These are phyloP conservation scores for Macaca mulatta DNA, from an alignment of 2,113 vertebrate genomes.

Conservation along the genomic window DNA sequence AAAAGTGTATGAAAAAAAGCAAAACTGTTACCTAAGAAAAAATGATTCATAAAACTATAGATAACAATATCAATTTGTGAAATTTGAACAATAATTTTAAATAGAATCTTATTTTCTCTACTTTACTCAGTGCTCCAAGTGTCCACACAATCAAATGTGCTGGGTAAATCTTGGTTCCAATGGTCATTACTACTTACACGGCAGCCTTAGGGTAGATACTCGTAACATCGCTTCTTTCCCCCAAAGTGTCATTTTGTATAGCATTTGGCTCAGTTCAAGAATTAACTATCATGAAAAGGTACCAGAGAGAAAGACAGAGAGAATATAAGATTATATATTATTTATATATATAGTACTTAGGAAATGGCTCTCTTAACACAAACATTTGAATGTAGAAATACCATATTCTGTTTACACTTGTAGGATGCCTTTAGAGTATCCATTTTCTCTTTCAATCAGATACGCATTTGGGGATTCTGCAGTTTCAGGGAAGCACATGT, in stretches of 20 bases:
- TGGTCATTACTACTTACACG: not conserved
- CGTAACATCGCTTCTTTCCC: not conserved
- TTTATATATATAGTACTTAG: not conserved
- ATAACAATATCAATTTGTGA: not conserved
- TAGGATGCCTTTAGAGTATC: not conserved
- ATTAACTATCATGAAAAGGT: not conserved
- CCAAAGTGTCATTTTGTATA: not conserved
- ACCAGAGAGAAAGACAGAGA: not conserved
- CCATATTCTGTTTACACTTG: not conserved
- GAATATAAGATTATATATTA: not conserved
- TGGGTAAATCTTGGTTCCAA: not conserved
- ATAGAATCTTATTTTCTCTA: not conserved
- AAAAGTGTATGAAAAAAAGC: not conserved
- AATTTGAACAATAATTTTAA: not conserved
- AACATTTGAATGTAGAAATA: not conserved
- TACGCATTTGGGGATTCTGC: not conserved
- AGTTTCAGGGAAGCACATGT: not conserved
- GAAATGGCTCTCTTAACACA: not conserved
- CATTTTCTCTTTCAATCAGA: not conserved
- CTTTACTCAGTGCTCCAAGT: not conserved
- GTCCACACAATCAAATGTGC: not conserved
- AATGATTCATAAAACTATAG: not conserved
- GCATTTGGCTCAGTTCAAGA: not conserved
- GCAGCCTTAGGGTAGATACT: not conserved
- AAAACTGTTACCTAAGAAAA: slow-evolving; percentile 20